A percentile compares a stretch with the other conserved stretches of the same genome.
phyloP scores from a whole-genome alignment of 2,888 invertebrate genomes.

The Melanostoma scalare region DNA sequence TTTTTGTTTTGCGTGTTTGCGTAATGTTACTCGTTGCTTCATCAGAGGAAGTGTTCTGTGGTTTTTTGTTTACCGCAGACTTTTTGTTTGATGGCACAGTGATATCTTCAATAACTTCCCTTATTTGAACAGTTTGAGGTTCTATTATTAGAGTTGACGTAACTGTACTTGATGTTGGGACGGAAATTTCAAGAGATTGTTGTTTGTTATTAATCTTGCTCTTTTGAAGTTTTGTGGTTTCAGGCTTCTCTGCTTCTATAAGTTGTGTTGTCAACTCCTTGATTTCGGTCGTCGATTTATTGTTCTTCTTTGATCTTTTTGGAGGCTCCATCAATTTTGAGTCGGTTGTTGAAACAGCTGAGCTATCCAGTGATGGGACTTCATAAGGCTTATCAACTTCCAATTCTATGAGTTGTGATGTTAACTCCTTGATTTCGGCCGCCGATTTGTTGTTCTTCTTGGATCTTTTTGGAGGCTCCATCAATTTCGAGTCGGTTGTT shows the following conservation, averaged over 20 bases:
- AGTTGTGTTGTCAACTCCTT: not conserved
- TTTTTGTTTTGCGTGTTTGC: constrained; percentile 6
- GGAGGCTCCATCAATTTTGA: constrained; percentile 3
- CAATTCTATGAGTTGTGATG: not conserved
- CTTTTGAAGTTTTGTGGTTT: not conserved
- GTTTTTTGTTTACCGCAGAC: not conserved
- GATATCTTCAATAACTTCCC: constrained; percentile 41
- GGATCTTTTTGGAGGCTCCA: constrained; percentile 6
- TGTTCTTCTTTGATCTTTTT: constrained; percentile 8
- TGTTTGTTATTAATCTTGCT: not conserved
- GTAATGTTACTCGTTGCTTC: not conserved
- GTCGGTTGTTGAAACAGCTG: not conserved
- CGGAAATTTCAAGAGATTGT: not conserved
- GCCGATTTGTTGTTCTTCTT: not conserved
- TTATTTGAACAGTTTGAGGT: constrained; percentile 53
- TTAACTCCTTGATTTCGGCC: not conserved
- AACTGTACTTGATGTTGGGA: constrained; percentile 38
- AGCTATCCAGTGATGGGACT: not conserved
- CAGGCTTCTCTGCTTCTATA: not conserved
- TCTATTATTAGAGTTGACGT: constrained; percentile 46
- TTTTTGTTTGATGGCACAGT: not conserved
- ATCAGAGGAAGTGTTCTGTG: not conserved
- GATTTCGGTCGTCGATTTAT: not conserved
- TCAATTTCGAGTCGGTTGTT: not conserved
- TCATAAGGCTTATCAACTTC: not conserved